phyloP scores from a whole-genome alignment of 2,113 vertebrate species.

The Apodemus sylvaticus region DNA sequence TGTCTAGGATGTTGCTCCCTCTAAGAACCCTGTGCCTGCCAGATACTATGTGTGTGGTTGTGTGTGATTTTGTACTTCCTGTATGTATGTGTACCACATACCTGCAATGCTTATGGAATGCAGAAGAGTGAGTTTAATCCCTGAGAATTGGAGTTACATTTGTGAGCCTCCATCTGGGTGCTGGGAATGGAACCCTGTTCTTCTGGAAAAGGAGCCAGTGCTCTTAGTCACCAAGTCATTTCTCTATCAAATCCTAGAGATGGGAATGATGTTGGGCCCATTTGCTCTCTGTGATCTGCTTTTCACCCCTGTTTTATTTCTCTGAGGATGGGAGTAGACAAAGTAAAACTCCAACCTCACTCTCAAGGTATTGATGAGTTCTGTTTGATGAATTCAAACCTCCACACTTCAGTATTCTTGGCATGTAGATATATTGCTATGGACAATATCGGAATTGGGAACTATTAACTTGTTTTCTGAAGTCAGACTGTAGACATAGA shows the following conservation, averaged over 20 bases:
- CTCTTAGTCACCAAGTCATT: neutral
- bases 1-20: neutral
- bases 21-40: neutral
- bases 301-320: neutral
- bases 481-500: neutral
- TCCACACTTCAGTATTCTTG: constrained; percentile 58
- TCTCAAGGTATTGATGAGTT: constrained; percentile 45
- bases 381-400: constrained; percentile 65
- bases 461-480: constrained; percentile 66
- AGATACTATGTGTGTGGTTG: neutral
- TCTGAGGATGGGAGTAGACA: neutral
- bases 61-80: neutral
- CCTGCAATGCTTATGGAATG: neutral
- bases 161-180: neutral
- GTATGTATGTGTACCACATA: neutral
- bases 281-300: neutral
- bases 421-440: constrained; percentile 40
- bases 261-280: fast-evolving
- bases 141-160: neutral
- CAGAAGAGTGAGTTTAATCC: neutral
- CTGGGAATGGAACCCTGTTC: neutral
- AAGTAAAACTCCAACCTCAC: constrained; percentile 42
- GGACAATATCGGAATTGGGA: constrained; percentile 64
- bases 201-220: neutral
- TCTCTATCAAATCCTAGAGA: neutral